These are phyloP conservation scores for Rhinopomastus cyanomelas DNA, from an alignment of 2,113 vertebrate genomes.

Conservation along the genomic window DNA sequence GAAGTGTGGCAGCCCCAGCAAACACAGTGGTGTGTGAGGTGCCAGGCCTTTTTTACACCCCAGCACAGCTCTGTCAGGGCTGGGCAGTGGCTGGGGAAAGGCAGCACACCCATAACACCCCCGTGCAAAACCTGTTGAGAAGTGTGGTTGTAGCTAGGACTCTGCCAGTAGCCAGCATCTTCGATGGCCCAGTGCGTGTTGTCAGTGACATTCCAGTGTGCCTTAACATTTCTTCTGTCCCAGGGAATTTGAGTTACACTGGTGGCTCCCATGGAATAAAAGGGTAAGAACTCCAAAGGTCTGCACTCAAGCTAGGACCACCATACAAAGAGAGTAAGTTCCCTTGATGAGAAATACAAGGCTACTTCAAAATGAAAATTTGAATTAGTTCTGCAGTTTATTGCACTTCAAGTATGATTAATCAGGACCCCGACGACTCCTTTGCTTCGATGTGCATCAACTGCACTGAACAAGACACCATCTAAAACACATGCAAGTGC, in stretches of 20 bases:
- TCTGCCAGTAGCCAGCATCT: rapidly evolving
- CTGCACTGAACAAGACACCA: background rate
- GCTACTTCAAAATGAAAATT: background rate
- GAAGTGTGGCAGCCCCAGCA: rapidly evolving
- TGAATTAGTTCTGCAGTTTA: background rate
- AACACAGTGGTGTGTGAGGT: rapidly evolving
- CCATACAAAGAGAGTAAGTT: background rate
- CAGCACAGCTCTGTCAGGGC: background rate
- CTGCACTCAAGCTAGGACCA: background rate
- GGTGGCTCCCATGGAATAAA: rapidly evolving
- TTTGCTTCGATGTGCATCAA: background rate
- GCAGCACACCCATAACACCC: background rate
- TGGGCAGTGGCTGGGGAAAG: background rate
- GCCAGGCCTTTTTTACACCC: background rate
- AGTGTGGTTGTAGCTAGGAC: background rate
- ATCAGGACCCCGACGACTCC: rapidly evolving
- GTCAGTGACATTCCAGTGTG: rapidly evolving
- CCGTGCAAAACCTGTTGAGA: rapidly evolving
- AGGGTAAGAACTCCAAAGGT: background rate
- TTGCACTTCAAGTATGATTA: background rate
- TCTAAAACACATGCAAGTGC: rapidly evolving
- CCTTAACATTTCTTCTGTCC: rapidly evolving
- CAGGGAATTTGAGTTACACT: background rate
- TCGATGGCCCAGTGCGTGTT: rapidly evolving
- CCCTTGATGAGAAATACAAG: background rate